phyloP scores from a whole-genome alignment of 2,888 invertebrate genomes.

The Griposia aprilina region DNA sequence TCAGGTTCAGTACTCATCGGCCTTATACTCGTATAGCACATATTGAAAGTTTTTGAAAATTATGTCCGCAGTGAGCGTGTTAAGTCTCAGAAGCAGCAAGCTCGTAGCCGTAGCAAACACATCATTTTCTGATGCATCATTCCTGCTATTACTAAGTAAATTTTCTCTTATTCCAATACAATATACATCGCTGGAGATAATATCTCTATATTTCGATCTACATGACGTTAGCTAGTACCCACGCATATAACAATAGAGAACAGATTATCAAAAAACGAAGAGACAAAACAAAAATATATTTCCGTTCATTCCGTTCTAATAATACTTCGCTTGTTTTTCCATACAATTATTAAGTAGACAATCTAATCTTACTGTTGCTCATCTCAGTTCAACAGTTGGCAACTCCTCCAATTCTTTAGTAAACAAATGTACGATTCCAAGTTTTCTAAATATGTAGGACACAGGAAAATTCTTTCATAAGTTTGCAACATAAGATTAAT shows the following conservation, averaged over 20 bases:
- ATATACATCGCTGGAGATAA: not conserved
- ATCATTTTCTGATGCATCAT: not conserved
- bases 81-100: not conserved
- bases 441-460: slow-evolving; percentile 63
- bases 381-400: slow-evolving; percentile 50
- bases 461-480: slow-evolving; percentile 63
- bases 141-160: not conserved
- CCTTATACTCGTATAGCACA: too few relatives aligned
- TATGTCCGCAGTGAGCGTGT: too few relatives aligned
- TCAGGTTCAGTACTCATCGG: too few relatives aligned
- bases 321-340: slow-evolving; percentile 31
- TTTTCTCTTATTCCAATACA: not conserved
- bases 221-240: too few relatives aligned
- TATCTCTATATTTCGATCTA: not conserved
- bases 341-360: slow-evolving; percentile 57
- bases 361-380: slow-evolving; percentile 44
- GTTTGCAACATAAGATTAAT: slow-evolving; percentile 64
- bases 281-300: slow-evolving; percentile 44
- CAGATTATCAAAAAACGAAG: not conserved
- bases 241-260: slow-evolving; percentile 9
- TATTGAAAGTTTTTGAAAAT: too few relatives aligned
- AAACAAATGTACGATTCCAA: slow-evolving; percentile 67
- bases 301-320: slow-evolving; percentile 29
- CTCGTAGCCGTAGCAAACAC: not conserved
- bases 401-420: slow-evolving; percentile 52